These are phyloP conservation scores for Sicus ferrugineus DNA, from an alignment of 2,888 invertebrate species.

Conservation along the genomic window DNA sequence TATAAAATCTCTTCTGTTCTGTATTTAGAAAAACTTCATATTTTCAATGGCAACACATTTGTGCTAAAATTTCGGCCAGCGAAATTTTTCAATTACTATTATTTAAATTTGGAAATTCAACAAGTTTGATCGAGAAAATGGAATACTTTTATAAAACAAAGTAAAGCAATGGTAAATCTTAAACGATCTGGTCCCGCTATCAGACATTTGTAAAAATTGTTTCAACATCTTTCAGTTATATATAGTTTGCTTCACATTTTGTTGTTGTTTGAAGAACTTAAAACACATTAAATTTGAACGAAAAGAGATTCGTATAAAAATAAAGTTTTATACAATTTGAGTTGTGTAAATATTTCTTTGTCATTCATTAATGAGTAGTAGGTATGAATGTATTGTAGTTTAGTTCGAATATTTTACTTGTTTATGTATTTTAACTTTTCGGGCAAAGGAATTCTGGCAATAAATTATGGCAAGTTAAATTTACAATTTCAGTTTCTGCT, in stretches of 20 bases:
- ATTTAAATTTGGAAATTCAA: not conserved
- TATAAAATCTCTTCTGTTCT: conserved; percentile 3
- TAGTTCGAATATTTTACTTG: no score
- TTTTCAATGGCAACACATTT: not conserved
- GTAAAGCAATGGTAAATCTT: conserved; percentile 64
- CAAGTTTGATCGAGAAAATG: not conserved
- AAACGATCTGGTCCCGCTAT: conserved; percentile 66
- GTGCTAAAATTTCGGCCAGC: conserved; percentile 43
- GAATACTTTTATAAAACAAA: no score
- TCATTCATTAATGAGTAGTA: no score
- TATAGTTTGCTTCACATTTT: conserved; percentile 42
- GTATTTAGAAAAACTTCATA: not conserved
- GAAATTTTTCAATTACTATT: conserved; percentile 35
- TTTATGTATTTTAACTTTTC: no score
- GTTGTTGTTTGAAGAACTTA: conserved; percentile 44
- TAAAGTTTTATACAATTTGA: conserved; percentile 28
- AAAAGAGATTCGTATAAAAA: conserved; percentile 43
- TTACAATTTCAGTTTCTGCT: no score
- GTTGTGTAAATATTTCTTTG: no score
- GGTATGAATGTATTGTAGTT: no score
- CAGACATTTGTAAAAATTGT: conserved; percentile 65
- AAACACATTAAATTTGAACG: conserved; percentile 40
- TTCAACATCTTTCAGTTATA: conserved; percentile 57
- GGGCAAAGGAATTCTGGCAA: no score
- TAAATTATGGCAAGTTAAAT: no score